Evolutionary conservation across 2,888 invertebrate species (phyloP).

Genomic region (Andrena praecox): DNA sequence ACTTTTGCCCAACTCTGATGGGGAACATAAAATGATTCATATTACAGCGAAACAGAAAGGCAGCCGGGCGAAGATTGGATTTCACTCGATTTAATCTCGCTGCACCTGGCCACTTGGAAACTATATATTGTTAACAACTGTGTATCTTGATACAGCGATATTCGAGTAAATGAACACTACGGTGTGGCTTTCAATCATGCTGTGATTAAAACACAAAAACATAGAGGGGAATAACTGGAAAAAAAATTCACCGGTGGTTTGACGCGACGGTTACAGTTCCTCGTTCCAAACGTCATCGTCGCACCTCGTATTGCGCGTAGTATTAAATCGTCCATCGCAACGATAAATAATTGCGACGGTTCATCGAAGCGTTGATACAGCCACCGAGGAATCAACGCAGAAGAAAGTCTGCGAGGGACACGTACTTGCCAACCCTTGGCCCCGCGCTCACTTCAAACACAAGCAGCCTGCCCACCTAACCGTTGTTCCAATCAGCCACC

Average conservation of each 20-base stretch:
- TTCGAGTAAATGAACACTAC: conserved; percentile 5
- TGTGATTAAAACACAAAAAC: too few species aligned
- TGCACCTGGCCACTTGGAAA: neutral
- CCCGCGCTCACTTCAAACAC: neutral
- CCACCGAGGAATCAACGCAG: conserved; percentile 15
- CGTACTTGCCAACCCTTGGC: conserved; percentile 3
- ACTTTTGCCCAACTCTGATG: too few species aligned
- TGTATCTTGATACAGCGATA: neutral
- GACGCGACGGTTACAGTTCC: too few species aligned
- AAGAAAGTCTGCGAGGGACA: conserved; percentile 1
- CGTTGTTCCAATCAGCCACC: neutral
- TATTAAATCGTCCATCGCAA: too few species aligned
- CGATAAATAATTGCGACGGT: too few species aligned
- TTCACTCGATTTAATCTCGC: neutral
- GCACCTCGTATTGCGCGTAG: too few species aligned
- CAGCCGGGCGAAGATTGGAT: neutral
- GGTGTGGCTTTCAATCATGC: too few species aligned
- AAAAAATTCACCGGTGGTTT: too few species aligned
- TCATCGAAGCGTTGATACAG: conserved; percentile 13
- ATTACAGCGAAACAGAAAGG: neutral
- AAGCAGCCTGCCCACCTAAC: conserved; percentile 1
- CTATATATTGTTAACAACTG: neutral
- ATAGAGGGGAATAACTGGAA: too few species aligned
- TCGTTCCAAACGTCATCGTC: too few species aligned
- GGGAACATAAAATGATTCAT: neutral